Evolutionary conservation across 2,113 vertebrate genomes (phyloP).

Genomic region (Melanerpes aurifrons): DNA sequence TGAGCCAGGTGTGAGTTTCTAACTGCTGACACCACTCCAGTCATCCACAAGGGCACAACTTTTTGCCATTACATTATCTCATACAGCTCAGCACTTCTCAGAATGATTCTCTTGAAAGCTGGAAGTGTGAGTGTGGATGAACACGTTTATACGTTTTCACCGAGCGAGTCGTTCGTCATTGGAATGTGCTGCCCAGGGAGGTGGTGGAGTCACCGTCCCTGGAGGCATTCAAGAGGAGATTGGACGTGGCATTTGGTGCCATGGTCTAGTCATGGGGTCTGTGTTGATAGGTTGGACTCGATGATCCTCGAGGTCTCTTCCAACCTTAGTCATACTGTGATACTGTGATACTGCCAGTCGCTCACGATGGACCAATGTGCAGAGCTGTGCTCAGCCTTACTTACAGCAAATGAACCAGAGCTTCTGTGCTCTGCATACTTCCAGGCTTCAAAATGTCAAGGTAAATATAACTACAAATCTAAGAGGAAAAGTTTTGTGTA

Average conservation of each 20-base stretch:
- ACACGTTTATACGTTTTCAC: background rate
- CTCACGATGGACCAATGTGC: background rate
- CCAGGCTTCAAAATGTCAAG: background rate
- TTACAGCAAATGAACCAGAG: background rate
- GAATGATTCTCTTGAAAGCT: background rate
- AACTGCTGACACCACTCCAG: background rate
- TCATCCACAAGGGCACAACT: background rate
- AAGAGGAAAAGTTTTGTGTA: background rate
- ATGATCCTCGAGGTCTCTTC: too few species aligned
- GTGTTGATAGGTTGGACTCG: too few species aligned
- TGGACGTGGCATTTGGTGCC: too few species aligned
- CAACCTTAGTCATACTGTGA: too few species aligned
- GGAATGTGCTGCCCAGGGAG: too few species aligned
- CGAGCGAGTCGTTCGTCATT: too few species aligned
- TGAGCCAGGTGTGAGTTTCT: background rate
- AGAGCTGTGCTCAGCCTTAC: background rate
- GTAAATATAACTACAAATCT: background rate
- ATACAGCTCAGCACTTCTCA: background rate
- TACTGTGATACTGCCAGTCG: rapidly evolving
- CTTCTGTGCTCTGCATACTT: background rate
- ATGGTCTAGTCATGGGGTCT: too few species aligned
- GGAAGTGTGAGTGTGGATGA: rapidly evolving
- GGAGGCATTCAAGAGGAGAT: too few species aligned
- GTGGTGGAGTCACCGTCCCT: too few species aligned
- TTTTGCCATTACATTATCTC: background rate